Conservation (phyloP, 1,140 invertebrate species). For the Bombus picipes region DNA sequence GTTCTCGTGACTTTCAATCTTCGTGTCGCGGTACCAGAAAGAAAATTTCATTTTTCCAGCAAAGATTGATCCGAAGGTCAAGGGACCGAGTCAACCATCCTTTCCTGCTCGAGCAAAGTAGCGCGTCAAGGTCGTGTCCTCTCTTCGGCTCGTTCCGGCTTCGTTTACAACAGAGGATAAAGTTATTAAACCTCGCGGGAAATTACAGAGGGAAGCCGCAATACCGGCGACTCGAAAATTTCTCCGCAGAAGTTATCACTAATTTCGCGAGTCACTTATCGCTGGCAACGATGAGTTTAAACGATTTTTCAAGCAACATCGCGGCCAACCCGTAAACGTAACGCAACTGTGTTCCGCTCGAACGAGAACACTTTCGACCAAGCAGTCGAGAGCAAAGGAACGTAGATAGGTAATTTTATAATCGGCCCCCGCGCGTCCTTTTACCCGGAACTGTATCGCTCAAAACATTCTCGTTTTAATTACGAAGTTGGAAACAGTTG, state of each 20-base stretch:
- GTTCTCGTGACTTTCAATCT: not conserved
- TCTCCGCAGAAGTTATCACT: slow-evolving; percentile 19
- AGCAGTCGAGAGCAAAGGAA: not conserved
- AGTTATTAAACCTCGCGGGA: slow-evolving; percentile 36
- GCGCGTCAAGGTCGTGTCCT: slow-evolving; percentile 1
- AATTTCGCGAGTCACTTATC: slow-evolving; percentile 19
- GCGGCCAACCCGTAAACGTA: not conserved
- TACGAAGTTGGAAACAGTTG: not conserved
- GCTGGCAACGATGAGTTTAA: not conserved
- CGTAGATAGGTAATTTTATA: not conserved
- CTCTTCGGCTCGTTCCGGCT: not conserved
- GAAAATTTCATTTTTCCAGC: slow-evolving; percentile 18
- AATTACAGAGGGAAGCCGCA: not conserved
- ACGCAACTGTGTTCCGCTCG: not conserved
- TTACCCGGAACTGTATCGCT: not conserved
- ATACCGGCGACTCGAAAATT: slow-evolving; percentile 14
- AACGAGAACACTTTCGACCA: not conserved
- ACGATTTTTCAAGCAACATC: slow-evolving; percentile 29
- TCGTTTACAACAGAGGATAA: slow-evolving; percentile 1
- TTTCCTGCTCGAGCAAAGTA: no score
- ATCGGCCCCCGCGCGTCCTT: not conserved
- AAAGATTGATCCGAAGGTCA: not conserved
- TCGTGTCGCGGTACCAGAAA: no score
- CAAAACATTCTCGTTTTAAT: not conserved
- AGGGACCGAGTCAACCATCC: not conserved